Evolutionary conservation across 2,797 vertebrate species (phyloP), one percentile per base, ranked within the genome.

Genomic region (Parambassis ranga): DNA sequence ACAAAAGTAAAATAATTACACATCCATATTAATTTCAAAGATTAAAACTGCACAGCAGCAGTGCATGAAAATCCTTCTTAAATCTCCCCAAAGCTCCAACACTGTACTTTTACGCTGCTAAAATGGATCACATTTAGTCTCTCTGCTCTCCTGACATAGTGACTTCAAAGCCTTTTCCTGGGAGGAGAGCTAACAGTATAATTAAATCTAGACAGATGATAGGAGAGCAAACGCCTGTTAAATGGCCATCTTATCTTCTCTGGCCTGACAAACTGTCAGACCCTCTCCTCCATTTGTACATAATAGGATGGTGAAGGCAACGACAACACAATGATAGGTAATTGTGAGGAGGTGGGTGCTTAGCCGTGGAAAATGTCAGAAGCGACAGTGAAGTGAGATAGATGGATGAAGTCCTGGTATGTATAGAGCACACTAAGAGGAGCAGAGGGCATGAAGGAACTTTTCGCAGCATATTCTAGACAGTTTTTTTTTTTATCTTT

Each of bases 311-410:
- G 69, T 36, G 47, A 70, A 74, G 63, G 63, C 74, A 65, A 60
- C 81, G 87, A 87, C 82, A 89, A 77, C 68, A 75, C 82, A 81
- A 87, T 87, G 82, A 88, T 72, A 49, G 65, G 83, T 84, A 81
- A 86, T 85, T 75, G 77, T 74, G 56, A 63, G 58, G 71, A 79
- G 71, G 75, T 35, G 60, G 77, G 43, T 44, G 76, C 51, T 75
- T 56, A 68, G 53, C 59, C 48, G 59, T 57, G 73, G 36, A 38
- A 67, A 77, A 71, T 81, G 82, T 69, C 81, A 73, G 53, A 26
- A 31, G 53, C 20, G 28, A 71, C 73, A 70, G 24, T 1, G 58
- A 73, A 32, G 13, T 66, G 56, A 68, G 65, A 69, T 47, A 51
- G 53, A 75, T 41, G 55, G 61, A 71, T 67, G 52, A 74, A 71